Percentiles rank a stretch among this genome's conserved stretches.
Conservation (phyloP, 2,888 invertebrate genomes). For the Drosophila peninsularis region DNA sequence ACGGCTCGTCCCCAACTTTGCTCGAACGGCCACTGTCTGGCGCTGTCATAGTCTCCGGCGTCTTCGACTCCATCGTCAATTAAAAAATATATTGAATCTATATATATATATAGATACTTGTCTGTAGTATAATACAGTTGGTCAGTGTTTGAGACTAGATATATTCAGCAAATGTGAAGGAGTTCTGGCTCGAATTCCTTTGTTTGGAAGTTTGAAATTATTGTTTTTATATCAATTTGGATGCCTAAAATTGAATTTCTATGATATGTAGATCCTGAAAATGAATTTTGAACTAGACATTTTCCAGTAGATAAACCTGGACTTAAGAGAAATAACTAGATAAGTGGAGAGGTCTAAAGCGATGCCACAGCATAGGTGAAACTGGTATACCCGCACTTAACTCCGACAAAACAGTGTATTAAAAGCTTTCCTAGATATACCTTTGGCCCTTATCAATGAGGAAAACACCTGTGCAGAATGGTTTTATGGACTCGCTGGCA, state of each 20-base stretch:
- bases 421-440: background rate
- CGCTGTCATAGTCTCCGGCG: background rate
- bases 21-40: background rate
- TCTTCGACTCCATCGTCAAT: conserved; percentile 3
- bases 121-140: background rate
- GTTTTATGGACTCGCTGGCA: background rate
- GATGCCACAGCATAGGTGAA: no score
- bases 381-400: background rate
- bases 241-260: background rate
- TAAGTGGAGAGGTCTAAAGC: no score
- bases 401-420: background rate
- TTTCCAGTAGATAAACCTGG: background rate
- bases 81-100: background rate
- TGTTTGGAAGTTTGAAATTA: background rate
- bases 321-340: no score
- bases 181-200: background rate
- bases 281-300: background rate
- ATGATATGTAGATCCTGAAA: conserved; percentile 2
- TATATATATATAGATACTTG: background rate
- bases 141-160: background rate
- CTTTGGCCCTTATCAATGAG: background rate
- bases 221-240: background rate
- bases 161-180: conserved; percentile 1
- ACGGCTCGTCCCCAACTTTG: background rate
- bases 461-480: background rate